A percentile compares a stretch with the other conserved stretches of the same genome.
Evolutionary conservation across 2,888 invertebrate species (phyloP).

Genomic region (Hofmannophila pseudospretella): DNA sequence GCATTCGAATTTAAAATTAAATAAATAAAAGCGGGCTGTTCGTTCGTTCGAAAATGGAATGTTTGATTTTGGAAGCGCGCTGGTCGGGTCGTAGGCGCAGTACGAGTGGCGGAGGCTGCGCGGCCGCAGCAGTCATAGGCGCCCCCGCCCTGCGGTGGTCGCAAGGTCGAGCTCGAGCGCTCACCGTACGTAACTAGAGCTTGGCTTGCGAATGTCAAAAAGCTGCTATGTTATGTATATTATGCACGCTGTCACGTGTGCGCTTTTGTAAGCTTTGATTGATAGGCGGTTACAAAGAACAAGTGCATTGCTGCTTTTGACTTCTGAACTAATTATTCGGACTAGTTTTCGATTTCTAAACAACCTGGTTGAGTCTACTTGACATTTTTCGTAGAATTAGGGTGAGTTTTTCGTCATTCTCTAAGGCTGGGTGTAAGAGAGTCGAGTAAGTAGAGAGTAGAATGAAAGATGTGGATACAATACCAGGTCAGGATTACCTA

Average conservation of each 20-base stretch:
- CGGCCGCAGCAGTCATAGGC: constrained; percentile 49
- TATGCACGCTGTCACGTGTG: background rate
- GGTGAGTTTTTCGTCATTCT: no score
- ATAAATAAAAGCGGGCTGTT: constrained; percentile 5
- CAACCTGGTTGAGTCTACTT: no score
- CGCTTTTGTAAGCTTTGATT: background rate
- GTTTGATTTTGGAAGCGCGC: constrained; percentile 39
- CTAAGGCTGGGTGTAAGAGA: no score
- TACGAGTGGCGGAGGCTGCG: constrained; percentile 50
- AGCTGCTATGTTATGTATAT: constrained; percentile 7
- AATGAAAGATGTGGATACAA: no score
- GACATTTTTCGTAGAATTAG: no score
- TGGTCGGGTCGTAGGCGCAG: constrained; percentile 55
- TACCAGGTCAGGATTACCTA: no score
- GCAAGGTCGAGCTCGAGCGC: constrained; percentile 69
- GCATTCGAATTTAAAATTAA: constrained; percentile 32
- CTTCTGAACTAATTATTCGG: no score
- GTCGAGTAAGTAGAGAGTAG: no score
- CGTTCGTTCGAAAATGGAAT: background rate
- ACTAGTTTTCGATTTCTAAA: no score
- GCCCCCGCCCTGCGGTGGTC: constrained; percentile 59
- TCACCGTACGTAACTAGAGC: constrained; percentile 41
- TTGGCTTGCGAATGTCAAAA: constrained; percentile 22
- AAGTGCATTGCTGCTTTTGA: no score
- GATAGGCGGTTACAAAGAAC: no score